Evolutionary conservation across 2,797 vertebrate genomes (phyloP), one percentile per base, ranked within the genome.

Genomic region (Enteromius viviparus): DNA sequence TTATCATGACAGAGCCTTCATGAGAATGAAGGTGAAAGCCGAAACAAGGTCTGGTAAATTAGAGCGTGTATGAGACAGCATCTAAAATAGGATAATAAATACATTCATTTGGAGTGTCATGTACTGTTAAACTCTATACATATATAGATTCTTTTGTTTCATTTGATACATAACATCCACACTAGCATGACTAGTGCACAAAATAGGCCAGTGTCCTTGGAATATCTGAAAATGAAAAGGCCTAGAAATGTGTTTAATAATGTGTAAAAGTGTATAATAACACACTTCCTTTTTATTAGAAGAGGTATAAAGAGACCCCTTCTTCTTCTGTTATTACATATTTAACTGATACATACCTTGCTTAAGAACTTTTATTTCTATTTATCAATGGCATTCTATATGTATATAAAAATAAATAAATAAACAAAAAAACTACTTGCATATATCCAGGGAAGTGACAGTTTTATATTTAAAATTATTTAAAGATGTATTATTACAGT

Each of bases 1-100:
- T 82, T 82, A 76, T 76, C 29, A 49, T 81, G 72, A 58, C 23
- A 45, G 23, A 45, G 62, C 49, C 49, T 76, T 45, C 37, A 66
- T 58, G 17, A 51, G 53, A 82, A 58, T 47, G 47, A 71, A 68
- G 72, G 42, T 49, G 79, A 81, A 47, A 72, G 71, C n/a, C 3
- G 5, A 82, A 82, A 60, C 17, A 55, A 37, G 47, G 62, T 15
- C 45, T 55, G 64, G 17, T 68, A 58, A 82, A 76, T 55, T 58
- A 26, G 62, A 76, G 14, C 0, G 4, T 55, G 49, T 32, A 71
- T 6, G 55, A 40, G 53, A 62, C 17, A 34, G 32, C 37, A 17
- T 45, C 17, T 81, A 60, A 26, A 34, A 80, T 60, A 32, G 26
- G 29, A 65, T 34, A 65, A 62, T 70, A 71, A 45, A 72, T 80